These are phyloP conservation scores for Labroides dimidiatus DNA, from an alignment of 2,797 vertebrate genomes.

Conservation along the genomic window DNA sequence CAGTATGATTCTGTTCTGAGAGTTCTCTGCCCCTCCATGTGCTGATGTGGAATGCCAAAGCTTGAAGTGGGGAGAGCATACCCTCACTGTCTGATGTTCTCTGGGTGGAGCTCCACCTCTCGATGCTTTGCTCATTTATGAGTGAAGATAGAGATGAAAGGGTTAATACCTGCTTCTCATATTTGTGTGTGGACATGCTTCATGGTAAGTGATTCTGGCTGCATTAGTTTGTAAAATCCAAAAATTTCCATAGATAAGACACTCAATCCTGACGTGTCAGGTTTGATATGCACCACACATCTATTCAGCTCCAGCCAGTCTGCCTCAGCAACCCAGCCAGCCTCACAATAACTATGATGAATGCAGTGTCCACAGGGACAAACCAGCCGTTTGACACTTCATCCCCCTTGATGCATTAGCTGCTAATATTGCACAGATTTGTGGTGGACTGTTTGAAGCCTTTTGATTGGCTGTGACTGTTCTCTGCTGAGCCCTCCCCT, in stretches of 20 bases:
- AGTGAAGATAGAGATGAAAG: too few species aligned
- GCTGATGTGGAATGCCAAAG: too few species aligned
- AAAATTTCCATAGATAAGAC: conserved; percentile 53
- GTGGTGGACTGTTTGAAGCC: conserved; percentile 52
- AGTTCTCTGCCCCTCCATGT: too few species aligned
- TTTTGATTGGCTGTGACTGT: conserved; percentile 36
- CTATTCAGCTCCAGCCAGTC: conserved; percentile 42
- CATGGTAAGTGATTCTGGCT: not conserved
- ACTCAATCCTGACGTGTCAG: conserved; percentile 55
- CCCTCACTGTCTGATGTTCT: too few species aligned
- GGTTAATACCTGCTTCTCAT: too few species aligned
- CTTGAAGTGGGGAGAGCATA: too few species aligned
- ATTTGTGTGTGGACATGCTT: too few species aligned
- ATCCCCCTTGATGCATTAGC: conserved; percentile 74
- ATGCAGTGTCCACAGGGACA: conserved; percentile 77
- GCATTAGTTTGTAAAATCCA: conserved; percentile 31
- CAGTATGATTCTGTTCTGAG: too few species aligned
- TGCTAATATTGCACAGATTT: conserved; percentile 58
- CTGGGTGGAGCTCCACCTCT: too few species aligned
- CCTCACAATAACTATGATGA: conserved; percentile 78
- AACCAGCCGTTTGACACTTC: conserved; percentile 76
- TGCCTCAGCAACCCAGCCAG: conserved; percentile 50
- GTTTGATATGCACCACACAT: conserved; percentile 48
- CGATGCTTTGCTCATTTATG: too few species aligned
- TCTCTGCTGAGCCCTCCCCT: conserved; percentile 37